Evolutionary conservation across 2,113 vertebrate genomes (phyloP), one percentile per base, ranked within the genome.

Genomic region (Phaethornis superciliosus): DNA sequence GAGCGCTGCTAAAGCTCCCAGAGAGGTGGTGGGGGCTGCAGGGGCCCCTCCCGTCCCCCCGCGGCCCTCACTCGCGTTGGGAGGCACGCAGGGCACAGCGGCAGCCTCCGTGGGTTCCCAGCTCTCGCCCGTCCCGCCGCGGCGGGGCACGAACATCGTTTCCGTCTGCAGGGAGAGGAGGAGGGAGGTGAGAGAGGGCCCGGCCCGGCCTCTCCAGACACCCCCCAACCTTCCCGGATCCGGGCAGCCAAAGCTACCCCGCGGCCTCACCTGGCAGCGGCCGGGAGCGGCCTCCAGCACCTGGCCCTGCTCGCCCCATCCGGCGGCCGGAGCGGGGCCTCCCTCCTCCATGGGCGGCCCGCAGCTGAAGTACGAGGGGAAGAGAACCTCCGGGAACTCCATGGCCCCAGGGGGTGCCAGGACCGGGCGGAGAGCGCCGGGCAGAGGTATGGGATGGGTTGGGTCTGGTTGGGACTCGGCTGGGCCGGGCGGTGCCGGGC

Each of bases 371-470:
- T 47, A 81, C 15, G 74, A 35, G 1, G 95, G 59, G 51, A 96
- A 94, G 20, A 96, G 95, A 16, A 17, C 15, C 28, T 32, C 17
- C 5, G 95, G 95, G 78, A 95, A 95, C 47, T 94, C 90, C 95
- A 94, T 93, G 67, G 20, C 26, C 3, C 10, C n/a, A 3, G 30
- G n/a, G 17, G 3, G 13, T 7, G 3, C 15, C 23, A 24, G 51
- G 18, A 37, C 20, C 8, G 12, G 52, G 27, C 9, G 4, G 37
- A 27, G 37, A 20, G 30, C 30, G 15, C 37, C 11, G 37, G 37
- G 37, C 9, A 40, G 37, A 40, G 37, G 37, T 40, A 40, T 40
- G 37, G 37, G 37, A 10, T 40, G 15, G 27, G 19, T 17, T 7
- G 12, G 28, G 15, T 44, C 11, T 22, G 12, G 5, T 4, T 46